A percentile compares a stretch with the other conserved stretches of the same genome.
phyloP scores from a whole-genome alignment of 2,113 vertebrate genomes.

The Pseudonaja textilis region DNA sequence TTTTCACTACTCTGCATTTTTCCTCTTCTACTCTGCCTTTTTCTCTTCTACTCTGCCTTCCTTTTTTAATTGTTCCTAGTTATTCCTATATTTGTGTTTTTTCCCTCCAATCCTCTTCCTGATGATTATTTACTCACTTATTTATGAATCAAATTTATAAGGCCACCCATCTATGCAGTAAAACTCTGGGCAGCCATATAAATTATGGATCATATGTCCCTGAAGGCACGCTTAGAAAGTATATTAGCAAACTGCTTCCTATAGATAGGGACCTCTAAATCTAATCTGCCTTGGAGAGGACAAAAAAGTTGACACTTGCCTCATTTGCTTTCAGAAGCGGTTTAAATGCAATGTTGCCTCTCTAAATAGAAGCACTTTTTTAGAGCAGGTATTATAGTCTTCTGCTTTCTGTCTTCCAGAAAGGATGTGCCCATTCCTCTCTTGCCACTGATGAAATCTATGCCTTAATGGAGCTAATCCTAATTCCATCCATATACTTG shows the following conservation, averaged over 20 bases:
- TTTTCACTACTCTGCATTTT: not conserved
- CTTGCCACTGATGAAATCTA: not conserved
- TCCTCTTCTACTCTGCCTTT: not conserved
- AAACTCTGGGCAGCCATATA: not conserved
- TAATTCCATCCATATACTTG: not conserved
- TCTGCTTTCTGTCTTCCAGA: not conserved
- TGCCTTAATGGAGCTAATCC: not conserved
- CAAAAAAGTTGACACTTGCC: not conserved
- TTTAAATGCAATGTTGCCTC: not conserved
- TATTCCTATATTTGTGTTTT: not conserved
- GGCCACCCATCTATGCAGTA: not conserved
- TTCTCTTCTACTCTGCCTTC: not conserved
- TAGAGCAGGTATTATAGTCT: not conserved
- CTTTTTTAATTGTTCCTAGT: not conserved
- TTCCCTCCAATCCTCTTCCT: not conserved
- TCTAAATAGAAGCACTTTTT: not conserved
- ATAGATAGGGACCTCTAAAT: not conserved
- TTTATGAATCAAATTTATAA: not conserved
- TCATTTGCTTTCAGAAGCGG: not conserved
- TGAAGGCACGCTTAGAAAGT: not conserved
- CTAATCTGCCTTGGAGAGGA: not conserved
- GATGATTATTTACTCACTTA: not conserved
- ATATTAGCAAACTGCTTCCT: not conserved
- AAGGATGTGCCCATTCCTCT: not conserved
- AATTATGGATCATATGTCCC: not conserved